Conservation (phyloP, 2,888 invertebrate genomes). For the Spilarctia lutea region DNA sequence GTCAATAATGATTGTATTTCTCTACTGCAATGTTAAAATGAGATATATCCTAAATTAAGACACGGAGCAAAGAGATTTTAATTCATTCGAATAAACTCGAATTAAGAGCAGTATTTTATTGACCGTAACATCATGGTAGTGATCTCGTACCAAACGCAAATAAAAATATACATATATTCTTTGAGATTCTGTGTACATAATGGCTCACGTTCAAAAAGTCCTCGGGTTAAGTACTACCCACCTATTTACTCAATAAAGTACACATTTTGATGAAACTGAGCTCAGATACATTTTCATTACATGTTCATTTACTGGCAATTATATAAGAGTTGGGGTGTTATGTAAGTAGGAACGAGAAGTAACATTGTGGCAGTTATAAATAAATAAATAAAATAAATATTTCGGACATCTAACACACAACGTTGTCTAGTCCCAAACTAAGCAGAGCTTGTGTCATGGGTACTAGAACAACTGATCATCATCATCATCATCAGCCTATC, state of each 20-base stretch:
- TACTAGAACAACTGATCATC: too few species aligned
- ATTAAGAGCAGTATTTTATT: not conserved
- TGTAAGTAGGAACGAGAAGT: too few species aligned
- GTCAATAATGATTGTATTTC: not conserved
- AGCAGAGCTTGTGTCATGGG: too few species aligned
- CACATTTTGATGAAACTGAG: not conserved
- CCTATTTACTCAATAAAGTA: too few species aligned
- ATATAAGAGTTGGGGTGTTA: not conserved
- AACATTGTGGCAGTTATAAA: too few species aligned
- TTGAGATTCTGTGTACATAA: not conserved
- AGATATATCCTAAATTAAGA: not conserved
- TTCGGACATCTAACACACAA: too few species aligned
- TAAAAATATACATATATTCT: not conserved
- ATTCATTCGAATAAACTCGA: not conserved
- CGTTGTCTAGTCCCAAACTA: too few species aligned
- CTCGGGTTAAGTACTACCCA: not conserved
- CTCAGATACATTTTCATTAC: not conserved
- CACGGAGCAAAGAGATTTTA: not conserved
- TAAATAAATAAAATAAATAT: too few species aligned
- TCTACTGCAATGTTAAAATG: not conserved
- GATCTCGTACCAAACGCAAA: not conserved
- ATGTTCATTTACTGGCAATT: not conserved
- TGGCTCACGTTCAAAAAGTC: not conserved
- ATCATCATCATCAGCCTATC: too few species aligned
- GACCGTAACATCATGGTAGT: not conserved